phyloP scores from a whole-genome alignment of 1,140 invertebrate species.

The Zaprionus camerounensis region DNA sequence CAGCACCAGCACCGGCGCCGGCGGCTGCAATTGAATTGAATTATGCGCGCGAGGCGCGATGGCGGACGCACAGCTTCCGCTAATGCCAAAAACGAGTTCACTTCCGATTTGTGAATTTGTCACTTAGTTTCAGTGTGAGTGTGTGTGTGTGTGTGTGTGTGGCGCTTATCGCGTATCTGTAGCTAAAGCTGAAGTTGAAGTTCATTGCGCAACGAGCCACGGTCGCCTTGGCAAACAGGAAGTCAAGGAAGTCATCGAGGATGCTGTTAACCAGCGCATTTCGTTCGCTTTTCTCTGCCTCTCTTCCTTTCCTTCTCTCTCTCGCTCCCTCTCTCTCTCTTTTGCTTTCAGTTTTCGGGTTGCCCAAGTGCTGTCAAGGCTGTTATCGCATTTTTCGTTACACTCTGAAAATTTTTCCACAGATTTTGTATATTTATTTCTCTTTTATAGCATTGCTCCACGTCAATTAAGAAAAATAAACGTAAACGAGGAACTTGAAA shows the following conservation, averaged over 20 bases:
- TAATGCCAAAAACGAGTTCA: constrained; percentile 62
- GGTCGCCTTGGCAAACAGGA: constrained; percentile 51
- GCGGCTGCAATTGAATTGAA: constrained; percentile 4
- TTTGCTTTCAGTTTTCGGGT: constrained; percentile 50
- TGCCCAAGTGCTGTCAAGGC: constrained; percentile 64
- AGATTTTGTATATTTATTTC: constrained; percentile 48
- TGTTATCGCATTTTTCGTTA: constrained; percentile 79
- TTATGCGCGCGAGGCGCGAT: constrained; percentile 11
- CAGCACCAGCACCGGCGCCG: background rate
- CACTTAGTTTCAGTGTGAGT: constrained; percentile 22
- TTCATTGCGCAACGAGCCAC: constrained; percentile 68
- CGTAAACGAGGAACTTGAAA: constrained; percentile 53
- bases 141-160: background rate
- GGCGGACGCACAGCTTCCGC: constrained; percentile 57
- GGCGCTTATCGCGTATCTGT: constrained; percentile 59
- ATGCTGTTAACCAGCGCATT: constrained; percentile 30
- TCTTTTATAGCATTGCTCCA: constrained; percentile 54
- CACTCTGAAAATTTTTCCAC: constrained; percentile 75
- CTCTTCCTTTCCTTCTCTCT: background rate
- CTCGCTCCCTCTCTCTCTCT: constrained; percentile 1
- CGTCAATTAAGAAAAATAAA: constrained; percentile 63
- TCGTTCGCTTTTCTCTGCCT: constrained; percentile 10
- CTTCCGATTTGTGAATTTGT: constrained; percentile 61
- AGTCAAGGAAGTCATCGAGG: constrained; percentile 65
- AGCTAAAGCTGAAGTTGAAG: constrained; percentile 56